Conservation (phyloP, 2,888 invertebrate species). For the Lymantria monacha region DNA sequence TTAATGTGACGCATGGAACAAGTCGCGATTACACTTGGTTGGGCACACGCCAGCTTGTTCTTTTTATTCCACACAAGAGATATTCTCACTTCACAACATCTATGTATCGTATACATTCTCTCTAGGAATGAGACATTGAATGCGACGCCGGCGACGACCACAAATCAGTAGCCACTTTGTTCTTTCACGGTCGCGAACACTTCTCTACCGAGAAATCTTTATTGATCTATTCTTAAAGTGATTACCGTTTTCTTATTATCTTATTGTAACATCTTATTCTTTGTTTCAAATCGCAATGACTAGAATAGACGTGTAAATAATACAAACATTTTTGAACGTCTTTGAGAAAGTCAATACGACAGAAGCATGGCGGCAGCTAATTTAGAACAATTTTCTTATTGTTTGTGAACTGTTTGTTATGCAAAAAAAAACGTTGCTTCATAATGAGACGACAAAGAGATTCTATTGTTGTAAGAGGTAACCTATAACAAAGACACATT, state of each 20-base stretch:
- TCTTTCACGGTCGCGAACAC: slow-evolving; percentile 62
- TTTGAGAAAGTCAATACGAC: slow-evolving; percentile 50
- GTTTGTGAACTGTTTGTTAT: slow-evolving; percentile 45
- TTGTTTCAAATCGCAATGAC: slow-evolving; percentile 20
- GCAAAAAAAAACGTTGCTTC: slow-evolving; percentile 42
- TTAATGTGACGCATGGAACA: slow-evolving; percentile 74
- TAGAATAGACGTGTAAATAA: slow-evolving; percentile 30
- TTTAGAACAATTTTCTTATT: slow-evolving; percentile 54
- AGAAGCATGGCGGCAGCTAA: slow-evolving; percentile 56
- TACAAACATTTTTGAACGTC: slow-evolving; percentile 22
- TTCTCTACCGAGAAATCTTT: slow-evolving; percentile 54
- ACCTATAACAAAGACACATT: slow-evolving; percentile 29
- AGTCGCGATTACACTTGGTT: slow-evolving; percentile 67
- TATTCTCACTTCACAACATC: slow-evolving; percentile 27
- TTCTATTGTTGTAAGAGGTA: slow-evolving; percentile 28
- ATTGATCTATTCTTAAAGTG: slow-evolving; percentile 55
- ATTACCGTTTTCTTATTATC: slow-evolving; percentile 57
- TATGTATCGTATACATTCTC: slow-evolving; percentile 49
- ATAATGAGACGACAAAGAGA: slow-evolving; percentile 28
- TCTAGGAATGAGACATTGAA: slow-evolving; percentile 63
- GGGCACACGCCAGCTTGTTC: slow-evolving; percentile 67
- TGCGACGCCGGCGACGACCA: slow-evolving; percentile 52
- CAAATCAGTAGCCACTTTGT: slow-evolving; percentile 77
- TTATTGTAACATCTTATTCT: slow-evolving; percentile 53
- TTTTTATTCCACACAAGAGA: slow-evolving; percentile 63